phyloP scores from a whole-genome alignment of 35 echinoderm and acorn worm genomes.

The Apostichopus parvimensis region DNA sequence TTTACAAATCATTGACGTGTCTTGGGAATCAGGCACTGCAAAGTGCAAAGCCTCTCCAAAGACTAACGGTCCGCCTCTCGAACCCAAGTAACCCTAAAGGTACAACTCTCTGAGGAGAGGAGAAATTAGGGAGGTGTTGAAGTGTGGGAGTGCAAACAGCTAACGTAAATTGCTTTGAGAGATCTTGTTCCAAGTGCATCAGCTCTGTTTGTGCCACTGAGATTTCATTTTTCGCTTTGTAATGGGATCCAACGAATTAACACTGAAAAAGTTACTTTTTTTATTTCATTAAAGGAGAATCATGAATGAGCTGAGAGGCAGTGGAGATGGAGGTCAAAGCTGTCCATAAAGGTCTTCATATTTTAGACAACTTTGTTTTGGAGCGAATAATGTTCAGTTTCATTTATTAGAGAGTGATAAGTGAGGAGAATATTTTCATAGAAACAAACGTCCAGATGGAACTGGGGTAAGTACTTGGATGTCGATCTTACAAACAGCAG shows the following conservation, averaged over 20 bases:
- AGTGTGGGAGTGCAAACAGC: slow-evolving; percentile 42
- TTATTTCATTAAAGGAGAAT: not conserved
- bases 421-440: too few relatives aligned
- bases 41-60: slow-evolving; percentile 36
- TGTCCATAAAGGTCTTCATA: too few relatives aligned
- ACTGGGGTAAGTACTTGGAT: too few relatives aligned
- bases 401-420: too few relatives aligned
- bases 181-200: not conserved
- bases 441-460: too few relatives aligned
- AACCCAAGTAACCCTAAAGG: slow-evolving; percentile 19
- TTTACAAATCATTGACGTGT: slow-evolving; percentile 16
- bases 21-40: slow-evolving; percentile 12
- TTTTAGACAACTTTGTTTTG: too few relatives aligned
- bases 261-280: not conserved
- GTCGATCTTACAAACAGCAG: too few relatives aligned
- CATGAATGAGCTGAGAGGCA: not conserved
- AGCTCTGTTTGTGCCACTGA: not conserved
- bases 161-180: slow-evolving; percentile 51
- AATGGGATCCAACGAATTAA: not conserved
- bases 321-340: too few relatives aligned
- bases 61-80: slow-evolving; percentile 3
- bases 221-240: slow-evolving; percentile 4
- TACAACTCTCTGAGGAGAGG: not conserved
- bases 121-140: slow-evolving; percentile 30
- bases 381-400: too few relatives aligned